These are phyloP conservation scores for Heliconius himera DNA, from an alignment of 1,140 invertebrate species.

Conservation along the genomic window DNA sequence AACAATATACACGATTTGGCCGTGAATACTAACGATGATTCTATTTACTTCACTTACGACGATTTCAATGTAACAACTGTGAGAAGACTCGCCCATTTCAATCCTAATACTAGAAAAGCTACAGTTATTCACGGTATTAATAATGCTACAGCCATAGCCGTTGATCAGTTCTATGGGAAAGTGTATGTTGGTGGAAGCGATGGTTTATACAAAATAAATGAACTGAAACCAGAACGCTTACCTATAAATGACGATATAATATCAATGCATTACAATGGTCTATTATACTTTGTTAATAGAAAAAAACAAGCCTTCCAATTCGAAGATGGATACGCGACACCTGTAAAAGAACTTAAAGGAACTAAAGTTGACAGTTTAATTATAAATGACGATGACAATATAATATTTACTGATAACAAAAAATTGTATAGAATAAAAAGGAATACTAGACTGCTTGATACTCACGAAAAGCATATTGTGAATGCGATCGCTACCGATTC, in stretches of 20 bases:
- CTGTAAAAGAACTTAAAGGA: constrained; percentile 50
- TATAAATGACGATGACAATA: constrained; percentile 64
- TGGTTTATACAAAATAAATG: constrained; percentile 64
- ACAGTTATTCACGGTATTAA: constrained; percentile 56
- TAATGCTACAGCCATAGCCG: constrained; percentile 61
- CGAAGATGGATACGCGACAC: constrained; percentile 52
- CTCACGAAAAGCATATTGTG: constrained; percentile 52
- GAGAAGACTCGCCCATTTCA: constrained; percentile 53
- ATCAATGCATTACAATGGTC: constrained; percentile 58
- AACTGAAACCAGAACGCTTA: constrained; percentile 56
- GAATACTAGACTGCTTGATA: constrained; percentile 59
- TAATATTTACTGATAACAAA: constrained; percentile 58
- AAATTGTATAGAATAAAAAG: constrained; percentile 63
- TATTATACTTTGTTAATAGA: constrained; percentile 56
- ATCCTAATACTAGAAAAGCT: constrained; percentile 48
- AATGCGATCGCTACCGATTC: constrained; percentile 55
- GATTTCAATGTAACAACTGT: constrained; percentile 44
- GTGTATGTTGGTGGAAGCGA: constrained; percentile 64
- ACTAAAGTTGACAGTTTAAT: constrained; percentile 57
- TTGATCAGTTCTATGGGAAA: constrained; percentile 59
- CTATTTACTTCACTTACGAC: constrained; percentile 63
- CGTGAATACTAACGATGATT: constrained; percentile 57
- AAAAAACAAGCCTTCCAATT: constrained; percentile 57
- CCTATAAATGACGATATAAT: constrained; percentile 58
- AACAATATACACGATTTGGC: constrained; percentile 57